Evolutionary conservation across 2,888 invertebrate genomes (phyloP), one percentile per base, ranked within the genome.

Genomic region (Pseudococcus longispinus): DNA sequence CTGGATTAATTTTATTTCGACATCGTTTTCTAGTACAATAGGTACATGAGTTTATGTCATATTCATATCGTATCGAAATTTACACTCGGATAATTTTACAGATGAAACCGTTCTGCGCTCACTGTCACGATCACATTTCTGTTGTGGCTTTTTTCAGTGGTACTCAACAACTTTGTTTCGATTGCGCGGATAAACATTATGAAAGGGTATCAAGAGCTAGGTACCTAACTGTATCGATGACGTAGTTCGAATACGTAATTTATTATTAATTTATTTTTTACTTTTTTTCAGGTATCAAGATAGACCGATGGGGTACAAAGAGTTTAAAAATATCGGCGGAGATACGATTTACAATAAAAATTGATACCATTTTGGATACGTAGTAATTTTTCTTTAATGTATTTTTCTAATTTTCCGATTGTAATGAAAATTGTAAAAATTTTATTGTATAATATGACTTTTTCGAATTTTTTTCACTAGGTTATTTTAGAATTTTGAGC

Each of bases 321-420:
- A 84, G 32, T 84, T 84, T 46, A 84, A 84, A 55, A 55, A 51
- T 84, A 55, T 84, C 11, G 84, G 84, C 32, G 84, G 84, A 13
- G 84, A 84, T 55, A 84, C 84, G 26, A 55, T 84, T 23, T 84
- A 84, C 32, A 32, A 70, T 29, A 70, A 70, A 29, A 70, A 15
- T 18, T 70, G 29, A 70, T 5, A 18, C 9, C 9, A 70, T 2
- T 70, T 29, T 4, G 70, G 18, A 37, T 37, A 8, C 5, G 5
- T 37, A 9, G 37, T 29, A 70, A 18, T 13, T 29, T 29, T 60
- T 60, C 23, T 23, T 60, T 11, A 20, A n/a, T 9, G 0, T 60
- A 23, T 11, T 23, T 60, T 11, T 15, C 4, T 15, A 51, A 51
- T 51, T 51, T 2, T 51, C n/a, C n/a, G 44, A 46, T 51, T 5